Percentiles rank a stretch among this genome's conserved stretches.
These are phyloP conservation scores for Dermochelys coriacea DNA, from an alignment of 2,797 vertebrate genomes.

Conservation along the genomic window DNA sequence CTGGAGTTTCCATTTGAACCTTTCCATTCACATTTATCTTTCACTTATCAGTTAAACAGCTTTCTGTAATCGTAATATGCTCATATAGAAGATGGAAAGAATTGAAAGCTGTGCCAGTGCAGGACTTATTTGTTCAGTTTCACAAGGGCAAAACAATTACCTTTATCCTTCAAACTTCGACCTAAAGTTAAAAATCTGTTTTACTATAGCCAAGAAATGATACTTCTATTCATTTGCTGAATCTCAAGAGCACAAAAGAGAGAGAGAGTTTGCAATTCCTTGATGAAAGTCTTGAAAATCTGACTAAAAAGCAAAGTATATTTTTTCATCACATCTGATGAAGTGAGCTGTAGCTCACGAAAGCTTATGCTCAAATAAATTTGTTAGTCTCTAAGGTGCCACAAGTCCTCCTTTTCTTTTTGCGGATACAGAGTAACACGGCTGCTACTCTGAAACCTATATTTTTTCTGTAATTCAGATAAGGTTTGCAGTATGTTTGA, in stretches of 20 bases:
- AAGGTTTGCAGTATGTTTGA: background rate
- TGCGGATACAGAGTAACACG: too few species aligned
- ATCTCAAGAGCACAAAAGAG: slow-evolving; percentile 26
- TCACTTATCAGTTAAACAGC: slow-evolving; percentile 22
- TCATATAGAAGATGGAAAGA: slow-evolving; percentile 19
- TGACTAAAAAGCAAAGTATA: background rate
- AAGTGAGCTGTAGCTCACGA: too few species aligned
- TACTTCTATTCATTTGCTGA: background rate
- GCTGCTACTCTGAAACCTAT: background rate
- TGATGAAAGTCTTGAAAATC: background rate
- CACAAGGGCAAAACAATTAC: slow-evolving; percentile 17
- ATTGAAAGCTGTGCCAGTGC: slow-evolving; percentile 13
- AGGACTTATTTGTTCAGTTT: slow-evolving; percentile 19
- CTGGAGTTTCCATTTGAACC: slow-evolving; percentile 26
- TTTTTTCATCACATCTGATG: background rate
- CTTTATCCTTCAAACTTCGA: slow-evolving; percentile 38
- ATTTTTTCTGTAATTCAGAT: background rate
- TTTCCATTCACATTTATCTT: background rate
- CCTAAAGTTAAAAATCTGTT: slow-evolving; percentile 17
- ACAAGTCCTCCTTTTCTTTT: too few species aligned
- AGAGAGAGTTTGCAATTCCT: slow-evolving; percentile 12
- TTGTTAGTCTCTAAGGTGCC: too few species aligned
- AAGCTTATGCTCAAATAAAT: too few species aligned
- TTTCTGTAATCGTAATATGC: background rate
- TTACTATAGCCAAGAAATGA: slow-evolving; percentile 18